Percentiles rank a stretch among this genome's conserved stretches.
These are phyloP conservation scores for Malurus splendens DNA, from an alignment of 2,797 vertebrate species.

Conservation along the genomic window DNA sequence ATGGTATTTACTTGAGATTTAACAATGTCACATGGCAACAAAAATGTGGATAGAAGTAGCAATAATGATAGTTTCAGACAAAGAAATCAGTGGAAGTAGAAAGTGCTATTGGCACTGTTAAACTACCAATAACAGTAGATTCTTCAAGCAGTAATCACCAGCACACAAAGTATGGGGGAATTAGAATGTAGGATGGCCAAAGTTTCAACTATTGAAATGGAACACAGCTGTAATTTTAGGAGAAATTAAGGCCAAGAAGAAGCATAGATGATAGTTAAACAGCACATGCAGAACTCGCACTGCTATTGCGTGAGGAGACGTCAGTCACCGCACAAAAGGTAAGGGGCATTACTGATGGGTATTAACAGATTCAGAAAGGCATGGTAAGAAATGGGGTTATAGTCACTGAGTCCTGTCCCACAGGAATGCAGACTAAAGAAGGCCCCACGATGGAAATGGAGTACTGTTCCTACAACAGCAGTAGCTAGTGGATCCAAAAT, in stretches of 20 bases:
- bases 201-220: neutral
- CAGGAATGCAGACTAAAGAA: neutral
- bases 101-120: neutral
- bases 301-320: neutral
- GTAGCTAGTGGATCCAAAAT: neutral
- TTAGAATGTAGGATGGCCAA: neutral
- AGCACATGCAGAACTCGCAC: accelerated
- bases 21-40: neutral
- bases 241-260: neutral
- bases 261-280: neutral
- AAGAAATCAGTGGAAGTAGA: neutral
- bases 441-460: neutral
- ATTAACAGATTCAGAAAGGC: neutral
- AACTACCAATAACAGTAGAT: neutral
- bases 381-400: neutral
- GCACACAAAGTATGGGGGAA: neutral
- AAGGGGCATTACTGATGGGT: neutral
- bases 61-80: neutral
- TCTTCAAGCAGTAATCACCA: neutral
- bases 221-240: neutral
- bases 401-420: neutral
- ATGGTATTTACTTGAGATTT: neutral
- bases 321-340: neutral
- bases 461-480: neutral
- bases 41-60: neutral